Conservation (phyloP, 1,140 invertebrate genomes). For the Drosophila orena region DNA sequence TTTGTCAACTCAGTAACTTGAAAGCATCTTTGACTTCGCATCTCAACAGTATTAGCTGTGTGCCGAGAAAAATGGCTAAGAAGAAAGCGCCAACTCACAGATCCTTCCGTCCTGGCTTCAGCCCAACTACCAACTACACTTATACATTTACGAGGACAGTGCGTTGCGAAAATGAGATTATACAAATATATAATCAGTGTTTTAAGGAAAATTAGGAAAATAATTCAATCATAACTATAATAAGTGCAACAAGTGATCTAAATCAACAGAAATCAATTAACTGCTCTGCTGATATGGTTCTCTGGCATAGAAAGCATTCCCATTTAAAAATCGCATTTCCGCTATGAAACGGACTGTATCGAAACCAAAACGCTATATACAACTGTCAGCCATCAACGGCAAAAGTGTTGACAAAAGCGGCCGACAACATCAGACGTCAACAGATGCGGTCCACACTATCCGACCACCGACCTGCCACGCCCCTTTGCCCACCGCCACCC, state of each 20-base stretch:
- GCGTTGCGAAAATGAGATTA: not conserved
- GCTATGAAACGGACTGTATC: conserved; percentile 29
- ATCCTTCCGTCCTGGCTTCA: conserved; percentile 18
- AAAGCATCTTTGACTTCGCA: conserved; percentile 57
- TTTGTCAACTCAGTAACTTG: conserved; percentile 51
- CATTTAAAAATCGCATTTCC: no score
- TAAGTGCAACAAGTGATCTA: no score
- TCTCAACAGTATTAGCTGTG: conserved; percentile 38
- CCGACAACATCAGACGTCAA: conserved; percentile 80
- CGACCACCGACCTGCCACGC: not conserved
- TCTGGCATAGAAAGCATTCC: no score
- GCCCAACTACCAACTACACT: conserved; percentile 31
- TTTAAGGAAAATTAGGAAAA: no score
- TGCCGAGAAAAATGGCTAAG: not conserved
- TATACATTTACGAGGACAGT: conserved; percentile 19
- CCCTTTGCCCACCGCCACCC: not conserved
- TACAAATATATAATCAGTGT: no score
- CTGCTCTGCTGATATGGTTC: no score
- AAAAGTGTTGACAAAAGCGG: conserved; percentile 79
- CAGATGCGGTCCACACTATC: conserved; percentile 64
- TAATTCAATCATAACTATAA: no score
- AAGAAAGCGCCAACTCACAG: not conserved
- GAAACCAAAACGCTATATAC: conserved; percentile 9
- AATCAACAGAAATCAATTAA: no score
- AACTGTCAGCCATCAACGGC: conserved; percentile 69